Conservation (phyloP, 1,140 invertebrate species). For the Pseudomyrmex pallidus region DNA sequence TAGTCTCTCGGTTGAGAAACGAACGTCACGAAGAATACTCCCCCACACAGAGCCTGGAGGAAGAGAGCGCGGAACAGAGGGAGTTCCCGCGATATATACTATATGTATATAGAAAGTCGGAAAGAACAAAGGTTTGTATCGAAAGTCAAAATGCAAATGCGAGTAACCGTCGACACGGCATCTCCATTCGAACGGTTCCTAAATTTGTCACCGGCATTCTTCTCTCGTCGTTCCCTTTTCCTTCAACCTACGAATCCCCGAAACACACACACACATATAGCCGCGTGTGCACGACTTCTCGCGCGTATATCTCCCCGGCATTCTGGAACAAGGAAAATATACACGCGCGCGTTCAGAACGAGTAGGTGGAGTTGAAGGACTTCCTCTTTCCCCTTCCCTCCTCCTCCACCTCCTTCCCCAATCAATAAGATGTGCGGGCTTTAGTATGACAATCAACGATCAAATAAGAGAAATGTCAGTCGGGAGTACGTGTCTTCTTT, state of each 20-base stretch:
- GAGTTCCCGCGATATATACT: neutral
- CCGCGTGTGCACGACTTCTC: conserved; percentile 14
- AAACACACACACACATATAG: neutral
- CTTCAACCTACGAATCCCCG: conserved; percentile 4
- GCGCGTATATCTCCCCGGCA: conserved; percentile 54
- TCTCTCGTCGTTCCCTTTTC: conserved; percentile 52
- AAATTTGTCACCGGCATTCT: conserved; percentile 75
- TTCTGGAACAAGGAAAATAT: conserved; percentile 64
- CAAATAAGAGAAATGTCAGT: conserved; percentile 76
- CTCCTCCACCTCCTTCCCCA: conserved; percentile 23
- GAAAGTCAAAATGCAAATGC: conserved; percentile 77
- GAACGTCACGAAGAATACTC: conserved; percentile 6
- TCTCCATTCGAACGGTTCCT: conserved; percentile 78
- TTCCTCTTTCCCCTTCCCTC: neutral
- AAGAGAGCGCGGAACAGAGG: neutral
- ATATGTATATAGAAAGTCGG: neutral
- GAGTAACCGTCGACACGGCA: conserved; percentile 77
- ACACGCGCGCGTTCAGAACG: conserved; percentile 61
- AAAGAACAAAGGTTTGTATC: conserved; percentile 75
- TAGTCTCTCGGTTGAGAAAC: conserved; percentile 26
- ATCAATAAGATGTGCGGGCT: conserved; percentile 80
- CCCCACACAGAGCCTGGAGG: neutral
- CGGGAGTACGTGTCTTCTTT: conserved; percentile 52
- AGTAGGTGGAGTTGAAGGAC: conserved; percentile 55
- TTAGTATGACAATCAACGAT: conserved; percentile 80